These are phyloP conservation scores for Hycleus cichorii DNA, from an alignment of 1,140 invertebrate species.

Conservation along the genomic window DNA sequence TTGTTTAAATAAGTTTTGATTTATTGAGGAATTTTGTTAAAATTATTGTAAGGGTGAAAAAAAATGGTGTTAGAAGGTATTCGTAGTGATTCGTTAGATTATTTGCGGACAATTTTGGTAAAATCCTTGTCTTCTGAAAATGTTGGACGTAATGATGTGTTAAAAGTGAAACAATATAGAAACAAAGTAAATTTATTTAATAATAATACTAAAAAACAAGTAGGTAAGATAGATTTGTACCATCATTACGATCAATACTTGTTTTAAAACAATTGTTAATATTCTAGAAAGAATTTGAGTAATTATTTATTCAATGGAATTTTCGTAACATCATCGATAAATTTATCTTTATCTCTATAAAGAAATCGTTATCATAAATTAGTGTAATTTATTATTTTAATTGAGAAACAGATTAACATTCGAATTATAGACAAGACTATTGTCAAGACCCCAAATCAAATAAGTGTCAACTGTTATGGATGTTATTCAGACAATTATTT, in stretches of 20 bases:
- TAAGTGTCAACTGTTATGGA: no score
- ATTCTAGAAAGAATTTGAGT: neutral
- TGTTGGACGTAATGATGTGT: conserved; percentile 39
- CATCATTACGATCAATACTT: neutral
- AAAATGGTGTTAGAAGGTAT: conserved; percentile 29
- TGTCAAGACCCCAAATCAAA: neutral
- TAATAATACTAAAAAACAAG: conserved; percentile 12
- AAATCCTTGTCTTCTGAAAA: conserved; percentile 53
- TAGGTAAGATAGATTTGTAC: conserved; percentile 9
- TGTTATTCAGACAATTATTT: neutral
- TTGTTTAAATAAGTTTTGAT: neutral
- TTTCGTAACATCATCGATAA: neutral
- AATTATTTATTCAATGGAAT: neutral
- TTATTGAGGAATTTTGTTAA: neutral
- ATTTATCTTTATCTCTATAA: neutral
- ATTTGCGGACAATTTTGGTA: conserved; percentile 53
- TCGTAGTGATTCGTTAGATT: conserved; percentile 47
- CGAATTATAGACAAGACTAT: neutral
- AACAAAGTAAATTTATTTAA: neutral
- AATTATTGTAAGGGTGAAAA: no score
- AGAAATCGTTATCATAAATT: no score
- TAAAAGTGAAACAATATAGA: conserved; percentile 22
- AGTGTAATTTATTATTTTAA: neutral
- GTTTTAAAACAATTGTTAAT: neutral
- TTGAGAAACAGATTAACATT: neutral